phyloP scores from a whole-genome alignment of 2,797 vertebrate genomes.

The Lepus oiostolus region DNA sequence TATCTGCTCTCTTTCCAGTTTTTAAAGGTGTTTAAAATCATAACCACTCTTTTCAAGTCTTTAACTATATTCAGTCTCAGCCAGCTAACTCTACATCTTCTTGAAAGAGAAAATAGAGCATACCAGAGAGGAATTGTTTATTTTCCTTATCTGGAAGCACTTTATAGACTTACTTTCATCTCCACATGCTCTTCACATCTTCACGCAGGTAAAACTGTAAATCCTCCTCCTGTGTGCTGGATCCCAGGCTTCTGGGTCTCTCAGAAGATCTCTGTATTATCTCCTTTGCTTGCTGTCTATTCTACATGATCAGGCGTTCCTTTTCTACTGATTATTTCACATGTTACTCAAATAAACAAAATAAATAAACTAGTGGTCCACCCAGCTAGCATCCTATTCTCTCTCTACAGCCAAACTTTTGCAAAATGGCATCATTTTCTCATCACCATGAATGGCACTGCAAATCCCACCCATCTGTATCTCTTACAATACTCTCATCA shows the following conservation, averaged over 20 bases:
- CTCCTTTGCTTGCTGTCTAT: background rate
- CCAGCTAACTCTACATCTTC: background rate
- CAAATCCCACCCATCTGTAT: background rate
- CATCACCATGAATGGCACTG: background rate
- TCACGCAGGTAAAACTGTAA: background rate
- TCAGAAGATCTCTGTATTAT: background rate
- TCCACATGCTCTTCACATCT: background rate
- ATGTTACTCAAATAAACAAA: background rate
- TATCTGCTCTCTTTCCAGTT: background rate
- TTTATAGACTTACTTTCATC: background rate
- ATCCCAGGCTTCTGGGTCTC: background rate
- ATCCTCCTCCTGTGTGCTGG: background rate
- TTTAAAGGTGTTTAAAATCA: constrained; percentile 56
- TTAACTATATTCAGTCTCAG: background rate
- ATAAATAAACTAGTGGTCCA: rapidly evolving
- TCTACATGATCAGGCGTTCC: background rate
- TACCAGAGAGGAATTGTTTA: background rate
- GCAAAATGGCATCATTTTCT: background rate
- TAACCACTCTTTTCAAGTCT: constrained; percentile 3
- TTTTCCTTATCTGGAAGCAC: background rate
- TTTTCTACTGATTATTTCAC: background rate
- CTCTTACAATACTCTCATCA: background rate
- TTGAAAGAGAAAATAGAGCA: constrained; percentile 6
- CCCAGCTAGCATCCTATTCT: background rate
- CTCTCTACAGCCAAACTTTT: background rate